A percentile compares a stretch with the other conserved stretches of the same genome.
Evolutionary conservation across 2,797 vertebrate genomes (phyloP).

Genomic region (Hemitrygon akajei): DNA sequence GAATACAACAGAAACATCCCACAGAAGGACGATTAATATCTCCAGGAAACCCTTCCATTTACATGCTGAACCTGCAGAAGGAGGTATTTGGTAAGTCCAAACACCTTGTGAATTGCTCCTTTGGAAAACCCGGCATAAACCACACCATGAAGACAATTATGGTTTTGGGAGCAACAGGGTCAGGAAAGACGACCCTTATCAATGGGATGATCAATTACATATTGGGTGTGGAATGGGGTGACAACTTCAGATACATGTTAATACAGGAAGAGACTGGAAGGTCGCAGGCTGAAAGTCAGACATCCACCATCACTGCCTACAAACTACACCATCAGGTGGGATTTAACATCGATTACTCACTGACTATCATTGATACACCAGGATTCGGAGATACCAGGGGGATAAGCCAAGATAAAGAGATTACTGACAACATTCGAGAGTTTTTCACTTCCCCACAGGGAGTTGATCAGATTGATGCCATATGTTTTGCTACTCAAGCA

Average conservation of each 20-base stretch:
- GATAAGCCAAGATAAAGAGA: not conserved
- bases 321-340: not conserved
- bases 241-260: conserved; percentile 17
- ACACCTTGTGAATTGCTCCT: no score
- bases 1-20: not conserved
- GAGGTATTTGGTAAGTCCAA: not conserved
- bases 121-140: not conserved
- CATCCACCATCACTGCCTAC: conserved; percentile 2
- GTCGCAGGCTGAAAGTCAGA: conserved; percentile 32
- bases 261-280: not conserved
- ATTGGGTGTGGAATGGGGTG: conserved; percentile 18
- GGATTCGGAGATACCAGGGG: conserved; percentile 22
- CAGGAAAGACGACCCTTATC: conserved; percentile 28
- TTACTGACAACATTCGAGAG: not conserved
- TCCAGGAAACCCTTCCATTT: not conserved
- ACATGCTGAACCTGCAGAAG: not conserved
- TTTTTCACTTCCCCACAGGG: conserved; percentile 14
- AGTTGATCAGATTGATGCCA: not conserved
- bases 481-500: not conserved
- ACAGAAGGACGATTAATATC: not conserved
- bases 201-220: conserved; percentile 26
- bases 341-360: not conserved
- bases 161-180: not conserved
- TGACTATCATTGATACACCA: conserved; percentile 1
- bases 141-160: not conserved